Evolutionary conservation across 2,888 invertebrate species (phyloP), one percentile per base, ranked within the genome.

Genomic region (Athalia rosae): DNA sequence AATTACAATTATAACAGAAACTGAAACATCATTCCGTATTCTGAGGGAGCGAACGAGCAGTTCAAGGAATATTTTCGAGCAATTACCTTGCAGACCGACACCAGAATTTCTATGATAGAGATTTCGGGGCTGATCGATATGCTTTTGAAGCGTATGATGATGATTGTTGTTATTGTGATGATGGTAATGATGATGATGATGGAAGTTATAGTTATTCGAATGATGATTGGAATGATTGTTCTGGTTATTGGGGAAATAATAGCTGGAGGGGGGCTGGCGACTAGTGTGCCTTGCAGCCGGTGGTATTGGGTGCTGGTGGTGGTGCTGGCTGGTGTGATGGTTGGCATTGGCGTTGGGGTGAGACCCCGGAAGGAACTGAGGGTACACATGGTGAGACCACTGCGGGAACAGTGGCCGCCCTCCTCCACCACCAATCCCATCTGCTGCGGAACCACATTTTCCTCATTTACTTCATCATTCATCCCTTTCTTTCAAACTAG

Each of bases 341-440:
- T 89, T 82, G 79, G 82, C 82, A 74, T 81, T 87, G 85, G 94
- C 93, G 90, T 93, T 94, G 86, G 96, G 95, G 92, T 96, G 96
- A 91, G 96, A 95, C 90, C 96, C 96, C 88, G 97, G 96, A 91
- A 97, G 94, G 93, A 97, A 97, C 93, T 97, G 97, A 86, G 97
- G 97, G 92, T 97, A 96, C 89, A 97, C 96, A 92, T 97, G 97
- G 92, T 97, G 97, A 86, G 97, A 97, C 97, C 97, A 97, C 93
- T 97, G 97, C 85, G 97, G 97, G 91, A 97, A 97, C 90, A 97
- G 93, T 87, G 97, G 97, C 90, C 96, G 93, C 88, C 95, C 93
- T 90, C 95, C 89, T 88, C 89, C 89, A 87, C 89, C 89, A 87
- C 88, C 88, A 85, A 85, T 89, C 81, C 89, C 89, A 87, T 89